These are phyloP conservation scores for Tenthredo amoena DNA, from an alignment of 2,888 invertebrate genomes.

Conservation along the genomic window DNA sequence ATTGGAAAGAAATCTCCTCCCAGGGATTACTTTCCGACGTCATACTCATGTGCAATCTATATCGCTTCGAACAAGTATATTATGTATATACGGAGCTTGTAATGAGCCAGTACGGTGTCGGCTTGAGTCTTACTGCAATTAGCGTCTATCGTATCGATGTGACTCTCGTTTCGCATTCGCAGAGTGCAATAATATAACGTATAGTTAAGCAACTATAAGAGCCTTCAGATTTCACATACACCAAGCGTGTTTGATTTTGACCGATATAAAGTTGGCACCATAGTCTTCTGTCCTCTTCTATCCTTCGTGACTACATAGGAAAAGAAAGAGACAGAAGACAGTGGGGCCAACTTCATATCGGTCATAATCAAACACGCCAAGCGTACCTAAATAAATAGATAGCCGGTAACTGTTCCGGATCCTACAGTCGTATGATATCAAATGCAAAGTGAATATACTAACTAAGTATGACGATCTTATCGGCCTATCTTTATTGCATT, in stretches of 20 bases:
- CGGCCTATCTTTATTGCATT: slow-evolving; percentile 1
- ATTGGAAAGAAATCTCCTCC: not conserved
- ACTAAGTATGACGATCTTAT: not conserved
- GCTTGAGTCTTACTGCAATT: not conserved
- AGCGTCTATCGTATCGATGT: not conserved
- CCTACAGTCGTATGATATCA: not conserved
- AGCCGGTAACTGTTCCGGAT: not conserved
- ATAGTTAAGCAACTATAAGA: not conserved
- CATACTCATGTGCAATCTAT: not conserved
- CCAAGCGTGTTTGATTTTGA: no score
- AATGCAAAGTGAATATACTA: not conserved
- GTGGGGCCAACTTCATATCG: no score
- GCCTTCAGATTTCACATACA: not conserved
- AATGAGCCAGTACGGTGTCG: not conserved
- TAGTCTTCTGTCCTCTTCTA: no score
- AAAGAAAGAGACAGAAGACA: no score
- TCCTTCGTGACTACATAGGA: no score
- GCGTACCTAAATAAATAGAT: not conserved
- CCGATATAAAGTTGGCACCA: no score
- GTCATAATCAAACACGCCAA: no score
- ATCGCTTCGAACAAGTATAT: not conserved
- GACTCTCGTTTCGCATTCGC: not conserved
- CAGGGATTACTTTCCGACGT: not conserved
- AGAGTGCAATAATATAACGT: not conserved
- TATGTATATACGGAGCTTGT: not conserved